Evolutionary conservation across 2,113 vertebrate species (phyloP), one percentile per base, ranked within the genome.

Genomic region (Micromys minutus): DNA sequence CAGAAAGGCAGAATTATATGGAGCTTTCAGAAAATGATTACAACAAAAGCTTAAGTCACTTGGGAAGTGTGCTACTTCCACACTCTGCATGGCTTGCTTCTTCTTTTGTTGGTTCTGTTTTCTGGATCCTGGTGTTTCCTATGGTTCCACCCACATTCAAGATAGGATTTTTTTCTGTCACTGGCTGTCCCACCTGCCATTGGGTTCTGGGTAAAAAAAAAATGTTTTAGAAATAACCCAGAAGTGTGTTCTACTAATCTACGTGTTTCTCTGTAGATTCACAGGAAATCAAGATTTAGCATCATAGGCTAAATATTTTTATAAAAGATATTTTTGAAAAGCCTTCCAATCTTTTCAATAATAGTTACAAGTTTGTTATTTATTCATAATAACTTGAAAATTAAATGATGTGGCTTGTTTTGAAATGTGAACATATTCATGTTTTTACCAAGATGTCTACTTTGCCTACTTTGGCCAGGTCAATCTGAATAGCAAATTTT

Each of bases 381-480:
- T 93, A 90, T 74, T 91, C 29, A 83, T 90, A 90, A 95, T 80
- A 89, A 71, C 76, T 81, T 89, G 93, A 95, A 94, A 81, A 0
- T 17, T 83, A 94, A 96, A 95, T n/a, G 52, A 97, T 71, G 61
- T 89, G n/a, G n/a, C 59, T 96, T 87, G 22, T 83, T 95, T 91
- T 89, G 86, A 96, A 94, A 93, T n/a, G 86, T 59, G 29, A 59
- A 83, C 9, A 65, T 95, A 61, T 91, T 11, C 29, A 50, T 93
- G 67, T 52, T 89, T 95, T 96, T 92, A 52, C 71, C 50, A 61
- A 97, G 42, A 96, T 71, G 19, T 76, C 50, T n/a, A n/a, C n/a
- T n/a, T n/a, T n/a, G 11, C 11, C 71, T 69, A 31, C 57, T 72
- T 93, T 96, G 88, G 77, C 83, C 91, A 92, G 59, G 45, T 29